Evolutionary conservation across 2,797 vertebrate species (phyloP), one percentile per base, ranked within the genome.

Genomic region (Acanthis flammea): DNA sequence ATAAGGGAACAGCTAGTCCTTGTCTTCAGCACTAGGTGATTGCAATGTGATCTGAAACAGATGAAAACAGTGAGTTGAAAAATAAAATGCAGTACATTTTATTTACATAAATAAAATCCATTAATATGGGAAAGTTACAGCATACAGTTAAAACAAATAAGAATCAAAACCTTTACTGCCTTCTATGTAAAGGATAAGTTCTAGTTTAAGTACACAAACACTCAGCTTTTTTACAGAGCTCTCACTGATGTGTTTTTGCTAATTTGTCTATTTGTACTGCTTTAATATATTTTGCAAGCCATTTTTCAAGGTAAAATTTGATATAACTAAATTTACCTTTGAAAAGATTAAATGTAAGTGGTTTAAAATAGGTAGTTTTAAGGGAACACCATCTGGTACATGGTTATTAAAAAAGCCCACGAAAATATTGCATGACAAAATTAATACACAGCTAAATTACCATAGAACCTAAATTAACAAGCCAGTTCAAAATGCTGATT

Each of bases 381-480:
- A 94, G 58, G 42, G 47, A 92, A 61, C 65, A 77, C 70, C 91
- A 88, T 90, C 88, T 92, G 73, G 55, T 94, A 90, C 2, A 0
- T 53, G 7, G 50, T 76, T 94, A 89, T 95, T 95, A 35, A 88
- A 94, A 79, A 91, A 92, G 24, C 4, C 25, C 28, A 44, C 82
- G 66, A 86, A 96, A 89, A 85, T 92, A 81, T 55, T 81, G 33
- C 53, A 72, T 75, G 39, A 50, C 60, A 93, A 62, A 48, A 54
- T 95, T 91, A 78, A 89, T 80, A 88, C 31, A 45, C 41, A 55
- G 60, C 85, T 77, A 85, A 95, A 93, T 94, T 81, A 92, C 51
- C 31, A 85, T 67, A 82, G 90, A 12, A 12, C 39, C 33, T 91
- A 91, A 87, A 88, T 86, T 86, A 95, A 82, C 62, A 84, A 66